These are phyloP conservation scores for Ambastaia sidthimunki DNA, from an alignment of 2,797 vertebrate genomes.

Conservation along the genomic window DNA sequence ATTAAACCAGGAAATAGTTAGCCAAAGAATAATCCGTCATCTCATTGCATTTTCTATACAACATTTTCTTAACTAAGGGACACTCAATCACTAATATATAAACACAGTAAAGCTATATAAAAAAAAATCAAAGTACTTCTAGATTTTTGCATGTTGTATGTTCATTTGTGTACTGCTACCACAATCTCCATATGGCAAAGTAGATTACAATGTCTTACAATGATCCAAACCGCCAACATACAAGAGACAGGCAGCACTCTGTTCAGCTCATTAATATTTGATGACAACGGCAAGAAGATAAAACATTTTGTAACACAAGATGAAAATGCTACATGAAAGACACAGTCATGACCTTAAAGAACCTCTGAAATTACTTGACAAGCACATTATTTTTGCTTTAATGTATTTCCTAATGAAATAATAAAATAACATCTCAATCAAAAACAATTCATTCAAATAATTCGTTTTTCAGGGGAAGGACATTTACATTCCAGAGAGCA, in stretches of 20 bases:
- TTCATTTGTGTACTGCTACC: background rate
- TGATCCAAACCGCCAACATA: conserved; percentile 44
- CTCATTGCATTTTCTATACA: background rate
- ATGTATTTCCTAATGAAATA: background rate
- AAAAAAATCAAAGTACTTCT: too few relatives aligned
- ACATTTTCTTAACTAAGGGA: background rate
- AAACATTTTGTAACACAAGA: conserved; percentile 32
- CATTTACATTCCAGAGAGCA: background rate
- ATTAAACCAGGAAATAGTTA: background rate
- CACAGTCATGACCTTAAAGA: background rate
- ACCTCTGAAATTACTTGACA: background rate
- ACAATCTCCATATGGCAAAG: background rate
- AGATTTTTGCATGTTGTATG: too few relatives aligned
- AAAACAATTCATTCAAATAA: background rate
- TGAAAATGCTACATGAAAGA: conserved; percentile 39
- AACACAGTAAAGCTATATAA: background rate
- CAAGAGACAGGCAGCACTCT: conserved; percentile 54
- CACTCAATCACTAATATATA: background rate
- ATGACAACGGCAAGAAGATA: conserved; percentile 39
- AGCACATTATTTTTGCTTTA: background rate
- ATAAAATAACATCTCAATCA: background rate
- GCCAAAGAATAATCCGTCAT: background rate
- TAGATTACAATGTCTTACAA: conserved; percentile 13
- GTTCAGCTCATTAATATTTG: conserved; percentile 70
- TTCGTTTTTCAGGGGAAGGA: background rate